Evolutionary conservation across 2,113 vertebrate genomes (phyloP).

Genomic region (Bubo bubo): DNA sequence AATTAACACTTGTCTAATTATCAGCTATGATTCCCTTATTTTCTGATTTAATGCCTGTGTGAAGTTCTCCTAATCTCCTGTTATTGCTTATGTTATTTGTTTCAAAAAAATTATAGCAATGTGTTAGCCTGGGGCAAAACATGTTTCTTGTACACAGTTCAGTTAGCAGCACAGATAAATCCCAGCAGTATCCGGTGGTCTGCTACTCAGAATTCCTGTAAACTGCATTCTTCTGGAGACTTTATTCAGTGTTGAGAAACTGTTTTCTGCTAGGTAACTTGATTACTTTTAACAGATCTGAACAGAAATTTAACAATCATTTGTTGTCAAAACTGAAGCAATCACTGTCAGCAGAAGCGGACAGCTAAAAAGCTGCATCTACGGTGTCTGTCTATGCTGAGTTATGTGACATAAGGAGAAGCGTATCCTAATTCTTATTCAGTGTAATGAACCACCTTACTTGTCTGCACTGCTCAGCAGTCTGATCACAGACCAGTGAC

Average conservation of each 20-base stretch:
- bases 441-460: background rate
- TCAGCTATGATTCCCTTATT: background rate
- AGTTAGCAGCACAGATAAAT: background rate
- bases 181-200: background rate
- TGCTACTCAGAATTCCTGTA: background rate
- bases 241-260: background rate
- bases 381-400: background rate
- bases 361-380: background rate
- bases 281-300: background rate
- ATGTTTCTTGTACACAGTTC: accelerated
- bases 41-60: background rate
- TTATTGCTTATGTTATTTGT: background rate
- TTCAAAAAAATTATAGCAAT: background rate
- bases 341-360: background rate
- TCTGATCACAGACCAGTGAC: background rate
- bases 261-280: background rate
- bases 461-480: background rate
- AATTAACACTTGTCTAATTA: background rate
- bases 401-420: background rate
- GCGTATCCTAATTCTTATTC: background rate
- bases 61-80: background rate
- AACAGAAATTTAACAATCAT: background rate
- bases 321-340: background rate
- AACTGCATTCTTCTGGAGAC: background rate
- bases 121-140: background rate